phyloP scores from a whole-genome alignment of 2,113 vertebrate genomes.

The Calyptomena viridis region DNA sequence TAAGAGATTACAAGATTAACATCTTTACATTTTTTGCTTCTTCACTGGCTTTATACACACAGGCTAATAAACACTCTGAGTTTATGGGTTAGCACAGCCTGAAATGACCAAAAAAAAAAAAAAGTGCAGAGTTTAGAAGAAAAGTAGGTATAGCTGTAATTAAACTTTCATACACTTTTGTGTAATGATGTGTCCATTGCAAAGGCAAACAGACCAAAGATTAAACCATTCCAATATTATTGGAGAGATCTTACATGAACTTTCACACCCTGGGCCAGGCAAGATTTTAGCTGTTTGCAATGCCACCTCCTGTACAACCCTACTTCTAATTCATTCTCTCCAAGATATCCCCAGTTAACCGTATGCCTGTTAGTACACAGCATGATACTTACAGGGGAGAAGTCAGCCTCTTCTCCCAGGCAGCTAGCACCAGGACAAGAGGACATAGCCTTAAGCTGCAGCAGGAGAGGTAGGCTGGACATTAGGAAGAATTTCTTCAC shows the following conservation, averaged over 20 bases:
- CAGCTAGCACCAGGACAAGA: neutral
- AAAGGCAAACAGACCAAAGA: neutral
- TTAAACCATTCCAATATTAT: neutral
- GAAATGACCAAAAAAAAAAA: neutral
- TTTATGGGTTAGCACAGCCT: neutral
- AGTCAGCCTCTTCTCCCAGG: neutral
- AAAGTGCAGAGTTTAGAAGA: neutral
- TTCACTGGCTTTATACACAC: neutral
- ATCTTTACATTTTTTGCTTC: neutral
- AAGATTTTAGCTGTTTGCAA: neutral
- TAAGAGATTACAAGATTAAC: neutral
- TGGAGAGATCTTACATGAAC: neutral
- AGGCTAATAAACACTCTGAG: neutral
- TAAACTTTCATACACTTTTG: neutral
- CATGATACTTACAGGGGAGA: neutral
- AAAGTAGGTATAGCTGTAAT: neutral
- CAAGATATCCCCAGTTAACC: neutral
- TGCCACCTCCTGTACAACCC: accelerated
- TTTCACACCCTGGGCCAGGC: neutral
- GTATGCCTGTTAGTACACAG: neutral
- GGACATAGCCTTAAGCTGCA: neutral
- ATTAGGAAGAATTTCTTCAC: neutral
- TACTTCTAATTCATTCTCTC: neutral
- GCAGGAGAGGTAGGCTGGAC: neutral
- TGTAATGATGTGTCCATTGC: accelerated